A percentile compares a stretch with the other conserved stretches of the same genome.
Conservation (phyloP, 2,113 vertebrate genomes). For the Halichoeres trimaculatus region DNA sequence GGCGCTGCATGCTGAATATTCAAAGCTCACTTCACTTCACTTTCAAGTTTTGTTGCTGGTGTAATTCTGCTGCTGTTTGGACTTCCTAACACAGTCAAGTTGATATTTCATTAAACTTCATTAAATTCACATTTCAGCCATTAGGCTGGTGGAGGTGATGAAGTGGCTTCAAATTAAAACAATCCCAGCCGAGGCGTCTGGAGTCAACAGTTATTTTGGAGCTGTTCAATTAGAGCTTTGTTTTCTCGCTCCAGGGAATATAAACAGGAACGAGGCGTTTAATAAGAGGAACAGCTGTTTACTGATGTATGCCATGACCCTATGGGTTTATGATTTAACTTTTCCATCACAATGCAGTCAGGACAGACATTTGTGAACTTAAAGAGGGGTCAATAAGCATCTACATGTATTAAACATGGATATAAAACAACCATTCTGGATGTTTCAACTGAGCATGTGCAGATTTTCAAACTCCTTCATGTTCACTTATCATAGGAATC, state of each 20-base stretch:
- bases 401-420: too few relatives aligned
- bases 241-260: background rate
- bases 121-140: slow-evolving; percentile 15
- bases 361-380: too few relatives aligned
- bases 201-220: background rate
- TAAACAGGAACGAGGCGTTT: background rate
- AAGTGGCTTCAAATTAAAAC: slow-evolving; percentile 1
- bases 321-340: background rate
- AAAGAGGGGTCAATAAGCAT: too few relatives aligned
- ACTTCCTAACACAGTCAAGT: background rate
- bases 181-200: background rate
- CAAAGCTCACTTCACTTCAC: slow-evolving; percentile 10
- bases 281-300: slow-evolving; percentile 1
- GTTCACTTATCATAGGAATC: too few relatives aligned
- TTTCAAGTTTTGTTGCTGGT: background rate
- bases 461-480: too few relatives aligned
- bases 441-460: too few relatives aligned
- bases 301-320: background rate
- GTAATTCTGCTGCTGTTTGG: too few relatives aligned
- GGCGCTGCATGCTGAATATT: background rate
- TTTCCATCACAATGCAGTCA: background rate
- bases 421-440: too few relatives aligned
- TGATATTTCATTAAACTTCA: slow-evolving; percentile 23
- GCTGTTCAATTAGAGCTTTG: background rate
- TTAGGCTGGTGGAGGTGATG: slow-evolving; percentile 1